Evolutionary conservation across 1,140 invertebrate genomes (phyloP), one percentile per base, ranked within the genome.

Genomic region (Oedothorax gibbosus): DNA sequence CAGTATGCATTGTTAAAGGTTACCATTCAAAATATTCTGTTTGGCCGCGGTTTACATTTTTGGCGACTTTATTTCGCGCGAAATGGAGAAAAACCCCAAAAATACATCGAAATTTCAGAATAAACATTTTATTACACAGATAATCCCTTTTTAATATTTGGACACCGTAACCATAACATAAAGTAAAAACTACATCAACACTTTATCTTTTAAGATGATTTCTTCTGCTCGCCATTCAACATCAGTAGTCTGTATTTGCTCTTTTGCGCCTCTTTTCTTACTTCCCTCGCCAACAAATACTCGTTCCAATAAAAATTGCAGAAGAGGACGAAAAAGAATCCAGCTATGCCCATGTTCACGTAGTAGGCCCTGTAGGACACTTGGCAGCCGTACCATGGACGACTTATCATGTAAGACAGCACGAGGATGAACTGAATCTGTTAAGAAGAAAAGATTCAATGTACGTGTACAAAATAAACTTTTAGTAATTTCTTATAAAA

Each of bases 221-320:
- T 35, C n/a, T 75, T 64, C 49, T 64, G 49, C 18, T 51, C 51
- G 8, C 75, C 75, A 11, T 77, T 65, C 2, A n/a, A 14, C 18
- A 2, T 9, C 21, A 12, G n/a, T 6, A 12, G 18, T 35, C 12
- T 68, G 12, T 9, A 51, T 21, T 53, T 65, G 21, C 15, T 64
- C 51, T 9, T 18, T 66, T 5, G 60, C 54, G 20, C 65, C 21
- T 80, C 65, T 21, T n/a, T 56, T 7, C 20, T 54, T 4, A 7
- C 20, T 14, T 76, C 54, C 14, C 6, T 35, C 35, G 50, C 18
- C 20, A 65, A 1, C 0, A 68, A 18, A 49, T 83, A 83, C n/a
- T 73, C 81, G 56, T 83, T 62, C 49, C 60, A 65, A 14, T 83
- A 83, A 71, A 83, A 83, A 35, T 83, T 83, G 60, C 57, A 64